Evolutionary conservation across 2,888 invertebrate genomes (phyloP).

Genomic region (Marasmarcha lunaedactyla): DNA sequence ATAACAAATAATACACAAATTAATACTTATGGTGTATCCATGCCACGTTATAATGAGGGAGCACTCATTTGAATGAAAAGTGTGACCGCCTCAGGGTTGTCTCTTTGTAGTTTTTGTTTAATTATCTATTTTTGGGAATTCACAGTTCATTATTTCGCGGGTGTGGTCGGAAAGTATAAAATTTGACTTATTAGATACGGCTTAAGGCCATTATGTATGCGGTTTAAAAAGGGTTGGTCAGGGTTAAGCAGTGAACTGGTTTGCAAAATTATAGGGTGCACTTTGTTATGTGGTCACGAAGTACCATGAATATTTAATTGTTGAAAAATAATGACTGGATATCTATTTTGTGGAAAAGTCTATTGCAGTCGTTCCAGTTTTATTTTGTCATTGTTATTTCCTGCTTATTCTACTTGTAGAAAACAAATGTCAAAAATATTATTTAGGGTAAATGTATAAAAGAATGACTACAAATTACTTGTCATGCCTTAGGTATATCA

Average conservation of each 20-base stretch:
- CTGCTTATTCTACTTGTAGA: too few species aligned
- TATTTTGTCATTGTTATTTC: too few species aligned
- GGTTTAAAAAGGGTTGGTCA: constrained; percentile 18
- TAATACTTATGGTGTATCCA: constrained; percentile 31
- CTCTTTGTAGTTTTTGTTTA: constrained; percentile 61
- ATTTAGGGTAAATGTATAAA: too few species aligned
- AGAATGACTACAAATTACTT: too few species aligned
- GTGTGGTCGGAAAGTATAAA: constrained; percentile 28
- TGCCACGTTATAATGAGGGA: constrained; percentile 29
- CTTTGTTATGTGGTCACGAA: not conserved
- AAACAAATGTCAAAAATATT: too few species aligned
- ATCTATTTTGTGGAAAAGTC: too few species aligned
- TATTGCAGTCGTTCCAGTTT: too few species aligned
- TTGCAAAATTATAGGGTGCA: constrained; percentile 13
- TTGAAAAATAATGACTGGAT: constrained; percentile 1
- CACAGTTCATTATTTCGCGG: constrained; percentile 41
- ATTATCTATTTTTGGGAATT: constrained; percentile 50
- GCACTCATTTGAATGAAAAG: constrained; percentile 60
- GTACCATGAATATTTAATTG: not conserved
- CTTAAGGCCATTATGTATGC: constrained; percentile 44
- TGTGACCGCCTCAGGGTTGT: constrained; percentile 35
- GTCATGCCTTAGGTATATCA: too few species aligned
- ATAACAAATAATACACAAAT: not conserved
- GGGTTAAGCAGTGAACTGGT: constrained; percentile 18
- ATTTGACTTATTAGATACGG: constrained; percentile 47